Evolutionary conservation across 2,888 invertebrate species (phyloP).

Genomic region (Dolichomitus sp.): DNA sequence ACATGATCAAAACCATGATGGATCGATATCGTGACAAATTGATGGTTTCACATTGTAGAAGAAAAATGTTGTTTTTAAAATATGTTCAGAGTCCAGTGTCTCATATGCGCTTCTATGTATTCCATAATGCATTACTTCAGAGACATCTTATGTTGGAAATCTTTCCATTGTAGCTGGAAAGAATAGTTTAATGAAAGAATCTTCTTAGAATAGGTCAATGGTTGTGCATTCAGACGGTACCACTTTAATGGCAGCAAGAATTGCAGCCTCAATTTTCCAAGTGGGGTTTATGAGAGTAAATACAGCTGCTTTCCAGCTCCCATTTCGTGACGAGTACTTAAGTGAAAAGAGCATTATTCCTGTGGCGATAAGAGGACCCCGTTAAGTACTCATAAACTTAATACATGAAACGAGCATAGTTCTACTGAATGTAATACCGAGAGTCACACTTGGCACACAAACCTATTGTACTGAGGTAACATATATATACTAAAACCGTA

Average conservation of each 20-base stretch:
- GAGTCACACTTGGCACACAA: slow-evolving; percentile 27
- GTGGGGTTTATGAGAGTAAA: not conserved
- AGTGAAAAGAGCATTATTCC: slow-evolving; percentile 21
- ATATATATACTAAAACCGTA: not conserved
- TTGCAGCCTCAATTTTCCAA: slow-evolving; percentile 5
- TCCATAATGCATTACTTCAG: too few relatives aligned
- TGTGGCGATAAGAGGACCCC: slow-evolving; percentile 24
- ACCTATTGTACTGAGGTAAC: not conserved
- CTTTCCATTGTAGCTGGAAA: too few relatives aligned
- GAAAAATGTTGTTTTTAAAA: not conserved
- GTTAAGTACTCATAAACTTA: slow-evolving; percentile 23
- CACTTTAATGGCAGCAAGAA: not conserved
- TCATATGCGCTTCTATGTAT: not conserved
- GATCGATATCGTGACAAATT: not conserved
- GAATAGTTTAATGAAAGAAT: too few relatives aligned
- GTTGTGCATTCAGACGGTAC: not conserved
- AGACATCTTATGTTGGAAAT: too few relatives aligned
- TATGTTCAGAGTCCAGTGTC: not conserved
- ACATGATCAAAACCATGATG: not conserved
- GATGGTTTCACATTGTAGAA: not conserved
- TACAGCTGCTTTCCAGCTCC: not conserved
- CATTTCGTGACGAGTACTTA: slow-evolving; percentile 5
- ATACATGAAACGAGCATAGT: slow-evolving; percentile 43
- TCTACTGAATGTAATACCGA: slow-evolving; percentile 37
- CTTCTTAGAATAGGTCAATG: too few relatives aligned